Conservation (phyloP, 2,113 vertebrate genomes). For the Datnioides undecimradiatus region DNA sequence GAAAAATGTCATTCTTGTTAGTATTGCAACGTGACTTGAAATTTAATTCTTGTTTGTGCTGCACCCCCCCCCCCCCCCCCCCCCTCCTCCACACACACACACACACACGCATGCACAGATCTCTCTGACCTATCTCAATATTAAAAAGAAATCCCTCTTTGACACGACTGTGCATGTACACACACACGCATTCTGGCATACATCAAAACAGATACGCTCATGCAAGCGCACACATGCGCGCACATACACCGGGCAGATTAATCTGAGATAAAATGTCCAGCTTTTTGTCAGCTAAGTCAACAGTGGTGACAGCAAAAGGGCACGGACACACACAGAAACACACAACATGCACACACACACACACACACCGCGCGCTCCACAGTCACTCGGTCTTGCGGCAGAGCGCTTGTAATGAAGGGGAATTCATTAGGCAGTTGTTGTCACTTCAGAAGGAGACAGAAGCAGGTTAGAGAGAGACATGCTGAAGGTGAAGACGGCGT, state of each 20-base stretch:
- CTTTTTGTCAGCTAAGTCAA: constrained; percentile 37
- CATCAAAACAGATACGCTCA: constrained; percentile 17
- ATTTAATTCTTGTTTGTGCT: constrained; percentile 54
- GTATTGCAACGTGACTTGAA: constrained; percentile 68
- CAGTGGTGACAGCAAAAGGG: constrained; percentile 32
- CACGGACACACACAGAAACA: neutral
- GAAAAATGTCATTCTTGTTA: constrained; percentile 78
- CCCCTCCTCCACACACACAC: neutral
- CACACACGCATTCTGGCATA: constrained; percentile 17
- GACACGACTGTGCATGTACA: constrained; percentile 29
- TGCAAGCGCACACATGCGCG: neutral
- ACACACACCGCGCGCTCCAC: neutral
- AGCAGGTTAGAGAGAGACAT: constrained; percentile 20
- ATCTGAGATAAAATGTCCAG: constrained; percentile 27
- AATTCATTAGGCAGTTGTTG: constrained; percentile 47
- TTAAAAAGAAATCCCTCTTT: constrained; percentile 42
- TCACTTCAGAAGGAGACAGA: constrained; percentile 14
- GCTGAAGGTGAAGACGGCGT: constrained; percentile 33
- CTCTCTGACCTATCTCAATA: constrained; percentile 58
- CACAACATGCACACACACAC: neutral
- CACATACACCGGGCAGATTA: constrained; percentile 31
- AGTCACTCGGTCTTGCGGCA: constrained; percentile 14
- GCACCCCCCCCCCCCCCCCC: constrained; percentile 7
- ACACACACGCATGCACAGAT: neutral
- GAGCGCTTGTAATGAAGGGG: constrained; percentile 15